Percentiles rank a stretch among this genome's conserved stretches.
phyloP scores from a whole-genome alignment of 2,113 vertebrate genomes.

The Crotalus horridus region DNA sequence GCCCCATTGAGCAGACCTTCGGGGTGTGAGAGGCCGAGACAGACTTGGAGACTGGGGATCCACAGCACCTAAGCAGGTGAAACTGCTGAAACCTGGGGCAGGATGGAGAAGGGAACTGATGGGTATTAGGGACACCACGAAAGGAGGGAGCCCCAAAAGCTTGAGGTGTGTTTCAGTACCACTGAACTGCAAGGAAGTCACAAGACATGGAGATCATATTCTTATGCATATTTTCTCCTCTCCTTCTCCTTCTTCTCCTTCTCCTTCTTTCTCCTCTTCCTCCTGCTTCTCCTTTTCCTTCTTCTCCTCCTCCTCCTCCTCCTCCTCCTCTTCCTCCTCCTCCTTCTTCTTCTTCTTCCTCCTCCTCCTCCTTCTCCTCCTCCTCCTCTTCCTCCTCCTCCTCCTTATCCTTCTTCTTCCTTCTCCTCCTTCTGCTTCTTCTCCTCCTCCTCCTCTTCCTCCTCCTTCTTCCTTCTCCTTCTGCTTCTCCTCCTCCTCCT shows the following conservation, averaged over 20 bases:
- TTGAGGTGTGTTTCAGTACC: not conserved
- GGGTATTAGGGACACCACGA: not conserved
- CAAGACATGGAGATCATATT: not conserved
- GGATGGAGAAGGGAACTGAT: not conserved
- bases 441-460: not conserved
- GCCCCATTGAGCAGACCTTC: slow-evolving; percentile 17
- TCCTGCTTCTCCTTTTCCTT: accelerated
- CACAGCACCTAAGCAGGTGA: not conserved
- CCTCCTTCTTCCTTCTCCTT: too few relatives aligned
- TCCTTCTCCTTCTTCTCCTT: too few relatives aligned
- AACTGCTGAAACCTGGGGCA: not conserved
- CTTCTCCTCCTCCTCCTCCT: too few relatives aligned
- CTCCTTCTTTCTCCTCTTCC: too few relatives aligned
- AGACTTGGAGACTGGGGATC: not conserved
- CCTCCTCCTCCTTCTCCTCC: too few relatives aligned
- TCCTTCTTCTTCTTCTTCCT: accelerated
- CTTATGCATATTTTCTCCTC: not conserved
- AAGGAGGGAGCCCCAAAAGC: not conserved
- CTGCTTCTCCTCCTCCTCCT: too few relatives aligned
- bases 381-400: not conserved
- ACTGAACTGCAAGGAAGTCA: not conserved
- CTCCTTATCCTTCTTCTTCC: too few relatives aligned
- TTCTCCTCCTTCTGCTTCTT: too few relatives aligned
- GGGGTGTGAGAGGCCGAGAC: slow-evolving; percentile 11
- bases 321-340: not conserved